phyloP scores from a whole-genome alignment of 2,113 vertebrate genomes.

The Talpa occidentalis region DNA sequence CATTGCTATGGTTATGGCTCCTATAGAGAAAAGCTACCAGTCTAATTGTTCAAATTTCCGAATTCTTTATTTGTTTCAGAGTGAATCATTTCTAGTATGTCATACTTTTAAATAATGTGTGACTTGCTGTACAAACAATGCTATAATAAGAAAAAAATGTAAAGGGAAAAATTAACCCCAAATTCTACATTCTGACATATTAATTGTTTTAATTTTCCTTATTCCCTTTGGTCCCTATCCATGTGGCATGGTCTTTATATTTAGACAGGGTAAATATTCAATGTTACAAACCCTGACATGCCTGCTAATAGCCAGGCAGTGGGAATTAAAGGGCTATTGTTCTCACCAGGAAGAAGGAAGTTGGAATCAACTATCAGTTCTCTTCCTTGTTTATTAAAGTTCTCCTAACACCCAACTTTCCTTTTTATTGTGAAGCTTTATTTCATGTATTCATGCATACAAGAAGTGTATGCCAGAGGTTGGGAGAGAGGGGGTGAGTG shows the following conservation, averaged over 20 bases:
- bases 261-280: conserved; percentile 13
- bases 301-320: background rate
- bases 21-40: conserved; percentile 22
- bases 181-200: conserved; percentile 30
- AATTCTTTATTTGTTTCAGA: conserved; percentile 46
- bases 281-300: background rate
- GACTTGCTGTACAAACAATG: background rate
- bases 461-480: too few species aligned
- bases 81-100: conserved; percentile 1
- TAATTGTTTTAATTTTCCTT: conserved; percentile 18
- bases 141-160: conserved; percentile 38
- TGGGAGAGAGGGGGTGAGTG: too few species aligned
- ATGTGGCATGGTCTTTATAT: background rate
- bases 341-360: conserved; percentile 63
- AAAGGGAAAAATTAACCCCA: background rate
- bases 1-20: background rate
- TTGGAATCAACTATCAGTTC: conserved; percentile 48
- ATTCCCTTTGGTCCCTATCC: background rate
- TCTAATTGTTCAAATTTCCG: conserved; percentile 40
- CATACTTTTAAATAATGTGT: background rate
- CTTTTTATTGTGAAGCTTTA: background rate
- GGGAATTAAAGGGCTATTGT: conserved; percentile 54
- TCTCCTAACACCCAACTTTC: conserved; percentile 53
- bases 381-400: conserved; percentile 75
- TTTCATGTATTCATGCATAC: too few species aligned